These are phyloP conservation scores for Gulo gulo DNA, from an alignment of 2,113 vertebrate species.

Conservation along the genomic window DNA sequence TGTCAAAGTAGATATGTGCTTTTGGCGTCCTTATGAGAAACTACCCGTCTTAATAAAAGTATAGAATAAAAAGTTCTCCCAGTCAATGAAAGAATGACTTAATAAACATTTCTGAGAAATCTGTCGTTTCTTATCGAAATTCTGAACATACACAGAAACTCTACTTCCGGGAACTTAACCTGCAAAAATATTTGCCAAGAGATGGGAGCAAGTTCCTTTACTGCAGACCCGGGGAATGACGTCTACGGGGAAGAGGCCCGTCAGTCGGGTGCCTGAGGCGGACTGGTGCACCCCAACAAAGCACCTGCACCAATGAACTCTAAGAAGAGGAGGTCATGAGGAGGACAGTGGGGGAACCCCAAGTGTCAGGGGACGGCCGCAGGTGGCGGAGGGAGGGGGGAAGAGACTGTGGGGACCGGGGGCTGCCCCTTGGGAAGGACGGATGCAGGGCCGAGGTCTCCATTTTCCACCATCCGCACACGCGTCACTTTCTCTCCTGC, in stretches of 20 bases:
- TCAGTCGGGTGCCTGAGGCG: background rate
- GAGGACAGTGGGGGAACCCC: too few species aligned
- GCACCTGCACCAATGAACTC: too few species aligned
- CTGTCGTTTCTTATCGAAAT: background rate
- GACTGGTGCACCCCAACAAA: background rate
- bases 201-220: background rate
- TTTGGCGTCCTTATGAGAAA: background rate
- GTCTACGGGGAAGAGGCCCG: background rate
- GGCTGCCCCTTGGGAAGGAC: background rate
- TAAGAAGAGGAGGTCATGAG: too few species aligned
- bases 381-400: background rate
- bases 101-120: background rate
- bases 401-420: background rate
- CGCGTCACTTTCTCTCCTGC: too few species aligned
- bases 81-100: background rate
- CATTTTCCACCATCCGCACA: rapidly evolving
- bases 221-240: rapidly evolving
- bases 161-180: background rate
- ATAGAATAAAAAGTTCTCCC: background rate
- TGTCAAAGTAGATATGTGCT: background rate
- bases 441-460: background rate
- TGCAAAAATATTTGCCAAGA: background rate
- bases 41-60: background rate
- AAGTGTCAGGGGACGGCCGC: background rate
- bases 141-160: background rate